Evolutionary conservation across 2,113 vertebrate species (phyloP).

Genomic region (Pomatorhinus ruficollis): DNA sequence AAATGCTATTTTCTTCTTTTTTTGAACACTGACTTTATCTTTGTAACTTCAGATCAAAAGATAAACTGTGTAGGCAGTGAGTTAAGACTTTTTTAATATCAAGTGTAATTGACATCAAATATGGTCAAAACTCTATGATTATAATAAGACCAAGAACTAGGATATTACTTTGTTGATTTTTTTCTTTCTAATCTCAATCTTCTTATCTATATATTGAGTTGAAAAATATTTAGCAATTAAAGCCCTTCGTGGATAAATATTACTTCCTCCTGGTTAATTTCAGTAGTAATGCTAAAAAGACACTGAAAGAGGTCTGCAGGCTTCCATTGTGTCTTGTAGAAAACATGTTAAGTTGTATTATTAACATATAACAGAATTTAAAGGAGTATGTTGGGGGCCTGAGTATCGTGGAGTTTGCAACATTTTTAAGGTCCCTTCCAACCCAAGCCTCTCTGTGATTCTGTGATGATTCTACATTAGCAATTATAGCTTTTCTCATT

Average conservation of each 20-base stretch:
- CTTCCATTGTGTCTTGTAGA: background rate
- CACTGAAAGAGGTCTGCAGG: background rate
- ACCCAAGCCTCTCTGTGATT: background rate
- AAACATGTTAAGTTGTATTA: background rate
- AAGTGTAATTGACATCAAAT: background rate
- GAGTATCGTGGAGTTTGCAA: accelerated
- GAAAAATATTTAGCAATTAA: background rate
- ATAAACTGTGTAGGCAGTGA: background rate
- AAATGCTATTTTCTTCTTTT: background rate
- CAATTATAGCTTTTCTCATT: background rate
- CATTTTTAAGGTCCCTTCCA: background rate
- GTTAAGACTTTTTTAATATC: background rate
- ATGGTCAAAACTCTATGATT: background rate
- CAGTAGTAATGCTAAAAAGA: background rate
- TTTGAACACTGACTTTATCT: background rate
- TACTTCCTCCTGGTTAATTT: background rate
- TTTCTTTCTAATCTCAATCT: background rate
- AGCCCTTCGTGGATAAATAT: background rate
- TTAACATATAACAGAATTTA: background rate
- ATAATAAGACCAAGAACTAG: background rate
- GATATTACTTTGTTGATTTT: background rate
- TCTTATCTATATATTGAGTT: background rate
- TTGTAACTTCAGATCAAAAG: background rate
- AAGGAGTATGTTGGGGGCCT: background rate
- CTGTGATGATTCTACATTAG: background rate